These are phyloP conservation scores for Zaprionus inermis DNA, from an alignment of 1,140 invertebrate genomes.

Conservation along the genomic window DNA sequence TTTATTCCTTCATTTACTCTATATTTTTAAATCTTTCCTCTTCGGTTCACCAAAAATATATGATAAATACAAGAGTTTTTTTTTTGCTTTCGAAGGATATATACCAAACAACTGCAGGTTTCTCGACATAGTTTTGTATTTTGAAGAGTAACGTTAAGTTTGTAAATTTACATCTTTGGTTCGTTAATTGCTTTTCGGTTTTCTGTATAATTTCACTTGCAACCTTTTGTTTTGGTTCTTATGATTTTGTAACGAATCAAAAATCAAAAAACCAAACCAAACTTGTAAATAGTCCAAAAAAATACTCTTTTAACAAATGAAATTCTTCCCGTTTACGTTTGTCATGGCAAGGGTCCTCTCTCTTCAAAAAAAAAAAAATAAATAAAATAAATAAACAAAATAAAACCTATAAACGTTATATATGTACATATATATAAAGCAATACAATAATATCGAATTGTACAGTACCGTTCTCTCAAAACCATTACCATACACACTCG, in stretches of 20 bases:
- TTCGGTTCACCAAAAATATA: constrained; percentile 44
- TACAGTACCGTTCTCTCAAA: constrained; percentile 62
- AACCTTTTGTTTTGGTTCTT: constrained; percentile 33
- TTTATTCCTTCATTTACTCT: constrained; percentile 15
- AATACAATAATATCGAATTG: constrained; percentile 53
- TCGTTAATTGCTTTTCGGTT: constrained; percentile 46
- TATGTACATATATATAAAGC: constrained; percentile 67
- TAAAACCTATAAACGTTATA: constrained; percentile 48
- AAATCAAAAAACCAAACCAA: constrained; percentile 66
- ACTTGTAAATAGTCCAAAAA: constrained; percentile 81
- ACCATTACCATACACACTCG: constrained; percentile 47
- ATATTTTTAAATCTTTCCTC: neutral
- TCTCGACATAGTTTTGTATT: constrained; percentile 37
- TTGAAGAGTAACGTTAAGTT: constrained; percentile 43
- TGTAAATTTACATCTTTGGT: constrained; percentile 25
- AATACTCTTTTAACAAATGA: constrained; percentile 63
- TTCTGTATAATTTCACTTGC: constrained; percentile 20
- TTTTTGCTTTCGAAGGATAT: constrained; percentile 54
- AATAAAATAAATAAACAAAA: constrained; percentile 47
- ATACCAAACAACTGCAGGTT: constrained; percentile 68
- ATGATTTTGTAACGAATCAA: constrained; percentile 44
- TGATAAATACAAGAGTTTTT: constrained; percentile 66
- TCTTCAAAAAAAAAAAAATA: constrained; percentile 41
- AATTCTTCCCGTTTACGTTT: constrained; percentile 75
- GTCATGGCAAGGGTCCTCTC: constrained; percentile 82